Evolutionary conservation across 1,140 invertebrate species (phyloP), one percentile per base, ranked within the genome.

Genomic region (Drosophila quadrilineata): DNA sequence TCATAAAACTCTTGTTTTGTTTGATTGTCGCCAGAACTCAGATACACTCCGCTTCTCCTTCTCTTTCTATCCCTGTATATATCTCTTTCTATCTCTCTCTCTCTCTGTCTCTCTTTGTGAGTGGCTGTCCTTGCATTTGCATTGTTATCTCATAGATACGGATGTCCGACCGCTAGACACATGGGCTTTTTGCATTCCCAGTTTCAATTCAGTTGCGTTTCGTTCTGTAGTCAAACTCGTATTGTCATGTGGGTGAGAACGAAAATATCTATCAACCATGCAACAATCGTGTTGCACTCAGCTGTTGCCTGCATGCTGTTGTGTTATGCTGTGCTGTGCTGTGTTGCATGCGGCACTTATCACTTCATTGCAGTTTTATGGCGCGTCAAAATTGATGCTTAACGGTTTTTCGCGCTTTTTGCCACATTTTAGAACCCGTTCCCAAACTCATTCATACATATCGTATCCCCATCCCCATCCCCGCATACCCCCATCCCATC

Each of bases 341-440:
- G 64, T 33, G 52, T 50, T 64, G 46, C 79, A 62, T n/a, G 73
- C 74, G 67, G 66, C 79, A 85, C 79, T 85, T 85, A 85, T 85
- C 79, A 85, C 79, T 85, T 85, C 79, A 85, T 85, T 85, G 79
- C 79, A 85, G 80, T 85, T 85, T 85, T 85, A 85, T 85, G 79
- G 84, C 84, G 80, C 79, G 79, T 85, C 79, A 85, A 86, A 85
- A 85, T 85, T 86, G 79, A 85, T 85, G 79, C 79, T 84, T 84
- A 84, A 84, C 79, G 79, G 79, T 75, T 84, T 84, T 84, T 85
- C 79, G 79, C 79, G 79, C 62, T 74, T 48, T 68, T 62, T 45
- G 79, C 69, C 66, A 72, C 79, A 84, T 85, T 85, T n/a, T 84
- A 75, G 79, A 74, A 76, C 68, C 48, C 70, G 59, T 74, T 40